Conservation (phyloP, 2,113 vertebrate species). For the Halcyon senegalensis region DNA sequence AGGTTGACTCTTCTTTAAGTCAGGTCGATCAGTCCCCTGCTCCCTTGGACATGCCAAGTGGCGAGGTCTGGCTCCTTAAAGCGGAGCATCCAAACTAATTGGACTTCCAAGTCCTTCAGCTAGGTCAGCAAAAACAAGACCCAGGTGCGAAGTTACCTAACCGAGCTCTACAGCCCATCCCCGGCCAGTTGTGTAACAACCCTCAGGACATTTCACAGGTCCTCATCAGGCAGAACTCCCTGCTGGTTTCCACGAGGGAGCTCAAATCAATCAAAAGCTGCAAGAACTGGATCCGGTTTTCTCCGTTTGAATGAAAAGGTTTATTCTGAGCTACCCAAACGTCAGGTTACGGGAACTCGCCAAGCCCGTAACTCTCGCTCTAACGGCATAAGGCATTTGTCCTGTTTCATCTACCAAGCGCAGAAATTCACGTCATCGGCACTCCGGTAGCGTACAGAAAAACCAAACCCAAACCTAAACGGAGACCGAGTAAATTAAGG, state of each 20-base stretch:
- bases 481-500: not conserved
- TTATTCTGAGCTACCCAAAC: not conserved
- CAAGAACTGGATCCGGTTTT: not conserved
- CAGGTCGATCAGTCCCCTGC: not conserved
- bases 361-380: not conserved
- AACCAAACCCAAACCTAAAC: not conserved
- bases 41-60: fast-evolving
- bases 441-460: not conserved
- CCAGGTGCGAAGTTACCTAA: slow-evolving; percentile 28
- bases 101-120: not conserved
- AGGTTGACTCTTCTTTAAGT: not conserved
- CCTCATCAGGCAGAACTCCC: slow-evolving; percentile 9
- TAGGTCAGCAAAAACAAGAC: not conserved
- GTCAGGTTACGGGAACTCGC: not conserved
- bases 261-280: not conserved
- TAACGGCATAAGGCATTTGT: not conserved
- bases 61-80: not conserved
- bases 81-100: not conserved
- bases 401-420: not conserved
- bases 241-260: not conserved
- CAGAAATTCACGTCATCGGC: not conserved
- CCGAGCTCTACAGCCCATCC: not conserved
- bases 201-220: not conserved
- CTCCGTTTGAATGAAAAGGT: not conserved
- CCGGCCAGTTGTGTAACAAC: slow-evolving; percentile 4